Percentiles rank a stretch among this genome's conserved stretches.
phyloP scores from a whole-genome alignment of 1,140 invertebrate genomes.

The Octopus sinensis region DNA sequence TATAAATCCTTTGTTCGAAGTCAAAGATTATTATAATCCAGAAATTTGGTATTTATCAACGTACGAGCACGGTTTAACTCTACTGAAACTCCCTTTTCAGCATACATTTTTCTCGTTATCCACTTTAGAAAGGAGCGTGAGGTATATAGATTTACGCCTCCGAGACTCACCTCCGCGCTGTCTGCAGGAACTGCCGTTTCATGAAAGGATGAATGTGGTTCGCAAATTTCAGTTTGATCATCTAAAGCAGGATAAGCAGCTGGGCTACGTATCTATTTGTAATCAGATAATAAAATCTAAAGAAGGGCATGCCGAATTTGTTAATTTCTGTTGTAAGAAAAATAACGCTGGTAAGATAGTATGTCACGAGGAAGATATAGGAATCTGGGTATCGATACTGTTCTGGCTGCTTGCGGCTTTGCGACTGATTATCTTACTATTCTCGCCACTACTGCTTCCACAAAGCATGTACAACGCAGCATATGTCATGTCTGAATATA shows the following conservation, averaged over 20 bases:
- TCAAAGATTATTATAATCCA: slow-evolving; percentile 38
- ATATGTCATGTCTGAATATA: slow-evolving; percentile 48
- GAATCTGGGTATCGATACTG: slow-evolving; percentile 50
- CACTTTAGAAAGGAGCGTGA: slow-evolving; percentile 48
- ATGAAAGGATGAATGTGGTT: slow-evolving; percentile 34
- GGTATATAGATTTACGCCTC: slow-evolving; percentile 32
- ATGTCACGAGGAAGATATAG: slow-evolving; percentile 39
- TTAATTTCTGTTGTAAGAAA: slow-evolving; percentile 43
- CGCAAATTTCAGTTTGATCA: slow-evolving; percentile 41
- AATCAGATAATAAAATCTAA: slow-evolving; percentile 44
- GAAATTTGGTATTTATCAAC: slow-evolving; percentile 48
- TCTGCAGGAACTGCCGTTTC: slow-evolving; percentile 35
- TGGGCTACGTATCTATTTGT: slow-evolving; percentile 37
- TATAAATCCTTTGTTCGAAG: slow-evolving; percentile 26
- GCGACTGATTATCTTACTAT: slow-evolving; percentile 48
- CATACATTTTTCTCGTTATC: slow-evolving; percentile 52
- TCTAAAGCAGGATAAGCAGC: slow-evolving; percentile 23
- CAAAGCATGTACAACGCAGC: slow-evolving; percentile 43
- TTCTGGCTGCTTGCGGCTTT: slow-evolving; percentile 46
- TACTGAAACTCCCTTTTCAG: slow-evolving; percentile 52
- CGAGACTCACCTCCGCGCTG: slow-evolving; percentile 45
- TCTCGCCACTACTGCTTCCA: slow-evolving; percentile 46
- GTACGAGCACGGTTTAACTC: slow-evolving; percentile 48
- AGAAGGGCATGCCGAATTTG: slow-evolving; percentile 41
- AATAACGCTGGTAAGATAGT: slow-evolving; percentile 29